Evolutionary conservation across 2,113 vertebrate genomes (phyloP), one percentile per base, ranked within the genome.

Genomic region (Sterrhoptilus dennistouni): DNA sequence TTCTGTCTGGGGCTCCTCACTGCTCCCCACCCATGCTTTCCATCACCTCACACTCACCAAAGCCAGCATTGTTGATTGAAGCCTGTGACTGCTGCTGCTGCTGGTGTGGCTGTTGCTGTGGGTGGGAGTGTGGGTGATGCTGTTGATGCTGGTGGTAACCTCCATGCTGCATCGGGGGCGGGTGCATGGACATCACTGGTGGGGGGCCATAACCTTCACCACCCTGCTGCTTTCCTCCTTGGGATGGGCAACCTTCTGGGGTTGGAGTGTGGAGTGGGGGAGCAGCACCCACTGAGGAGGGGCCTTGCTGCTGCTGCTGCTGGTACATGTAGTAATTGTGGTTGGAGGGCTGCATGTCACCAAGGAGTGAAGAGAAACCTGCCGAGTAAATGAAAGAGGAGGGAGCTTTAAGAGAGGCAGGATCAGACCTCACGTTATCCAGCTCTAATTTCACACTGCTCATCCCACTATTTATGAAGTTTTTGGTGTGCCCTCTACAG

Each of bases 251-350:
- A 3, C 98, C 96, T 49, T 98, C 98, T n/a, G 98, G 98, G 87
- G 98, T 98, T 44, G 99, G 98, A 84, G 99, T 99, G 97, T 99
- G 99, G 86, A 99, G 98, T 8, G 98, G 96, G 19, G 99, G 97
- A 53, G 97, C 92, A 83, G 91, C 90, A 96, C 97, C 94, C 56
- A 97, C 96, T 69, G 96, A 36, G 5, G 96, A 88, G 81, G 97
- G 95, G 83, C 97, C 93, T 89, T 99, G 99, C 52, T 97, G 97
- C 57, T 78, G 97, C 90, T 74, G 97, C 87, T 97, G 98, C 91
- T 98, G 98, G 97, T 98, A 98, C 97, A 98, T 98, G 85, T 98
- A 98, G 97, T 98, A 98, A 94, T 97, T 98, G 97, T 98, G 98
- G 92, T 97, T 98, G 80, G 98, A 98, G 80, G 98, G 97, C n/a